Conservation (phyloP, 2,888 invertebrate species). For the Drosophila birchii region DNA sequence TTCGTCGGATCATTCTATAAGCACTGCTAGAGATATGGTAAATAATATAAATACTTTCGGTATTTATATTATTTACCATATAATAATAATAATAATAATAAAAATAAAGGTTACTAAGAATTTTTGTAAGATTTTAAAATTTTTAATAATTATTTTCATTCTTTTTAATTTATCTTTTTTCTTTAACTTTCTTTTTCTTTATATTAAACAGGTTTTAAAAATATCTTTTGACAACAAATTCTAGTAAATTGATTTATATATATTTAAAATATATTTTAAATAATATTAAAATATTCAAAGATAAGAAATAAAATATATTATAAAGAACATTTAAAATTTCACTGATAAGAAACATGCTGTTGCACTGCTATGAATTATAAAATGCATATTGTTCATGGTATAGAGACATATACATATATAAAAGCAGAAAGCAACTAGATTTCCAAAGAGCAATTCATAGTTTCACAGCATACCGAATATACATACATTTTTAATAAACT, state of each 20-base stretch:
- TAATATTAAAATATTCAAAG: background rate
- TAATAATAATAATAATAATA: background rate
- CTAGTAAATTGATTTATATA: background rate
- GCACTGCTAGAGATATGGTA: background rate
- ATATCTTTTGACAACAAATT: background rate
- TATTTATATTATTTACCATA: too few relatives aligned
- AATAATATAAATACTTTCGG: background rate
- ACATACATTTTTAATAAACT: background rate
- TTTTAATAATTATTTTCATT: too few relatives aligned
- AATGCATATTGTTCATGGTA: too few relatives aligned
- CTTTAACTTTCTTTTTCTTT: too few relatives aligned
- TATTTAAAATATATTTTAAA: background rate
- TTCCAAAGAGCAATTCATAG: slow-evolving; percentile 1
- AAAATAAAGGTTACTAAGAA: background rate
- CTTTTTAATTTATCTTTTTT: too few relatives aligned
- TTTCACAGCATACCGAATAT: background rate
- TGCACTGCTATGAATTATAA: too few relatives aligned
- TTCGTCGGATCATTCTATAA: background rate
- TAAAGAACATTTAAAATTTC: background rate
- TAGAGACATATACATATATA: too few relatives aligned
- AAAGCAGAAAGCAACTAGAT: background rate
- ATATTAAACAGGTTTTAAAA: too few relatives aligned
- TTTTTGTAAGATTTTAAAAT: too few relatives aligned
- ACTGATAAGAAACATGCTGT: background rate
- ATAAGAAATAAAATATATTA: background rate